Base-by-base conservation (phyloP, 2,888 invertebrate genomes). In the Corbicula japonica region DNA sequence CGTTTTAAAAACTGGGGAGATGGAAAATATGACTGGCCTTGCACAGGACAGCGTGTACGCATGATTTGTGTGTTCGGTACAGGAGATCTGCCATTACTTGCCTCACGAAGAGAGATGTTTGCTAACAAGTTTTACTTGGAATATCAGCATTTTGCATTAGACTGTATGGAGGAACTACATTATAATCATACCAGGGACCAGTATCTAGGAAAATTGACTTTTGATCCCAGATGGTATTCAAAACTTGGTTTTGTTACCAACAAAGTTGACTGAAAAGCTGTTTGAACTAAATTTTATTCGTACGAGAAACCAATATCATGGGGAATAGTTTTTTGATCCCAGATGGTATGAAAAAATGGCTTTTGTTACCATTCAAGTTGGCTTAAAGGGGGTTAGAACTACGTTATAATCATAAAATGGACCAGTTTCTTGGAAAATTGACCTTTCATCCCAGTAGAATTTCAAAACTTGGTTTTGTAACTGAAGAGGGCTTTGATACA, bases 81-180 rank as follows among this genome's bases (percentile, higher is more conserved):
- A 0, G 89, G 88, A 15, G 93, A 93, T 68, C 82, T 93, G 21
- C 88, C 89, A 6, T 32, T 86, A 6, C 70, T 93, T 8, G 69
- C 84, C 1, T 65, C 63, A 0, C 66, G 90, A 34, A 83, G 84
- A 8, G 91, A 93, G 54, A 70, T 93, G n/a, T 92, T 93, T 69
- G 91, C 88, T 35, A 93, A 93, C 83, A 93, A 93, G 76, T 87
- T 93, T 52, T 87, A 92, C 44, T 28, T 87, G 26, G 78, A 91
- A 54, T 88, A 82, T 65, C 81, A 92, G 44, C 90, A 87, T 0
- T 84, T 87, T 30, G 86, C 92, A 0, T 85, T 87, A 8, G 86
- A 89, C 58, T 93, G 93, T 73, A 71, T 93, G 85, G 91, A 91
- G 61, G 88, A 91, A 58, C 48, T 89, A n/a, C 81, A 84, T 56